Base-by-base conservation (phyloP, 2,797 vertebrate species). In the Yasuhikotakia modesta region DNA sequence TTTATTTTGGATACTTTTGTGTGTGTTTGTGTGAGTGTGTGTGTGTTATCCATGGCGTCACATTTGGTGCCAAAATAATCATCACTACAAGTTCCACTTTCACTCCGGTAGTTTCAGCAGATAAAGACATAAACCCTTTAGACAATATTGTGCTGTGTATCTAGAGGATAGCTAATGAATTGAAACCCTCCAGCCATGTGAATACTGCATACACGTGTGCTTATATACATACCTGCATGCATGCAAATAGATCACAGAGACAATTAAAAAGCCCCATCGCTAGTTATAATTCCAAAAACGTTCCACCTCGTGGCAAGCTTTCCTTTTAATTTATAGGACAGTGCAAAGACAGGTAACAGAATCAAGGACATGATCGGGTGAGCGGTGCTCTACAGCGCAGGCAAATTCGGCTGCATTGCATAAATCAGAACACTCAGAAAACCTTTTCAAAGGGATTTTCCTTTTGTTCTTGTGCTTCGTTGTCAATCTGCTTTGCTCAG, bases 121-220 rank as follows among this genome's bases (percentile, higher is more conserved):
- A 66, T 61, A 74, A 61, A 63, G 35, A 64, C 21, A 70, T 43
- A 22, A 35, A 68, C 2, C 7, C 17, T 39, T 73, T 79, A 3
- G 52, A 30, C 22, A 24, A 39, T 64, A 21, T 19, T 53, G 48
- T 64, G 32, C 12, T 46, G 17, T 0, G 0, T 30, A 58, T 39
- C 64, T 58, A 1, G n/a, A 58, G 35, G 35, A n/a, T 17, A 48
- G n/a, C 4, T 57, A 46, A 46, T 76, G 64, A 68, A 58, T 21
- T 48, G 64, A 76, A 39, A 57, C 50, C 39, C 64, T 46, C 35
- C 58, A 68, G 73, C 64, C n/a, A 24, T 24, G 11, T 7, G n/a
- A 53, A 7, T 53, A 6, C 8, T 43, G 52, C 48, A 27, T 19
- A 10, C 6, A 65, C 8, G 3, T 13, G 21, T 57, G 55, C 35